Evolutionary conservation across 2,797 vertebrate species (phyloP), one percentile per base, ranked within the genome.

Genomic region (Diplodus sargus): DNA sequence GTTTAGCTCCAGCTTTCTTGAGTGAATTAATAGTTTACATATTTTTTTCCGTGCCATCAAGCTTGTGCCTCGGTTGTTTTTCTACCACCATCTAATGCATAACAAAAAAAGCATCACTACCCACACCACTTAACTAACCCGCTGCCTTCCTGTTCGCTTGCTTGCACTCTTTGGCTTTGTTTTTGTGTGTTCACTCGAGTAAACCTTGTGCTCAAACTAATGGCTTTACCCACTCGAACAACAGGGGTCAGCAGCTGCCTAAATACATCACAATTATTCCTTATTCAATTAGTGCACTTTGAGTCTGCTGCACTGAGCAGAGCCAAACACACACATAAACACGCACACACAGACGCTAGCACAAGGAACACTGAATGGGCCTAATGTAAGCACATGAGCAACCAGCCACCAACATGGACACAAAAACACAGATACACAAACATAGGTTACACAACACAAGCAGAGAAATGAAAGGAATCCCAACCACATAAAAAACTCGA

Each of bases 221-320:
- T 92, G 87, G 84, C 70, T 90, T 91, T 78, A 86, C 54, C 69
- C 83, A 89, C 81, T 80, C 56, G 72, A 90, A 87, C 87, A 90
- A 87, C 87, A 82, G 74, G 87, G 91, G 82, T 92, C 91, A 91
- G 87, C 86, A 83, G 77, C 88, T 89, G 89, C 85, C 81, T 90
- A 89, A 93, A 92, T 80, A 81, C 86, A 91, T 93, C 81, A 85
- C 85, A 90, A 91, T 93, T 90, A 87, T 62, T 69, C 81, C 82
- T 88, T 78, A 90, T 91, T 89, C 75, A 91, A 92, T 93, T 89
- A 92, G 82, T 56, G 61, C 74, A 56, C 81, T 88, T 79, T 74
- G 51, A 77, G 71, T 66, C 57, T 14, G 47, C 68, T 65, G 74
- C 48, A 43, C 70, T 16, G 72, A 77, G 61, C 52, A 49, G n/a